Percentiles rank a stretch among this genome's conserved stretches.
phyloP scores from a whole-genome alignment of 2,888 invertebrate genomes.

The Oscheius sp. region DNA sequence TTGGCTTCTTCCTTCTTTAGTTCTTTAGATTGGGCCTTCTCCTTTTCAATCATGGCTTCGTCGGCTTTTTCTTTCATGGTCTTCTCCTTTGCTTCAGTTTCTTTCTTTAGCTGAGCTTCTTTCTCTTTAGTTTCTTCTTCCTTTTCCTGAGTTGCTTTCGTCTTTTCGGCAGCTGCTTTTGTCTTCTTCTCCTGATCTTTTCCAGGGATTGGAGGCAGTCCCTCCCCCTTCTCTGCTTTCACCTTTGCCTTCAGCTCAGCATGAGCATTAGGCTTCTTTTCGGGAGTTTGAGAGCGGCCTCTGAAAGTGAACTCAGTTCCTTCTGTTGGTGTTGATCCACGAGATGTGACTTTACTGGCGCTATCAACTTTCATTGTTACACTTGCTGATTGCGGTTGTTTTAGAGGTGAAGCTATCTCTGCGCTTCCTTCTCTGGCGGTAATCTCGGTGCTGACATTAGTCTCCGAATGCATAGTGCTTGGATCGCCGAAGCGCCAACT shows the following conservation, averaged over 20 bases:
- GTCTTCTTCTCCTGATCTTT: conserved; percentile 31
- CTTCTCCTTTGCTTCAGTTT: conserved; percentile 25
- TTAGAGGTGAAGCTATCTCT: conserved; percentile 51
- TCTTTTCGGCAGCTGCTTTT: conserved; percentile 15
- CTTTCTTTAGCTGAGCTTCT: conserved; percentile 13
- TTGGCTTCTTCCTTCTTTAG: background rate
- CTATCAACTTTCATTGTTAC: conserved; percentile 54
- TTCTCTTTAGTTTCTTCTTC: conserved; percentile 9
- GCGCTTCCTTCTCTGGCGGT: conserved; percentile 60
- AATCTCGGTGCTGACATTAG: conserved; percentile 57
- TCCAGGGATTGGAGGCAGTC: conserved; percentile 32
- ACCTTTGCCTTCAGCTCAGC: conserved; percentile 20
- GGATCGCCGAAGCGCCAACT: conserved; percentile 67
- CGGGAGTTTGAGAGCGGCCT: conserved; percentile 49
- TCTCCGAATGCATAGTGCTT: conserved; percentile 60
- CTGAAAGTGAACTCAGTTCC: conserved; percentile 56
- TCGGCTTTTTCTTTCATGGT: conserved; percentile 26
- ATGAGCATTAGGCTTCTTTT: conserved; percentile 21
- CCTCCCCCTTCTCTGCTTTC: conserved; percentile 20
- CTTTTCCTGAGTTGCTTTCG: conserved; percentile 30
- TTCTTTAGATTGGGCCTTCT: too few relatives aligned
- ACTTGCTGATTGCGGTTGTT: conserved; percentile 52
- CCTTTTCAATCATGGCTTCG: background rate
- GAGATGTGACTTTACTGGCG: conserved; percentile 26
- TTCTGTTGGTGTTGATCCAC: conserved; percentile 41